Base-by-base conservation (phyloP, 2,888 invertebrate genomes). In the Rhingia rostrata region DNA sequence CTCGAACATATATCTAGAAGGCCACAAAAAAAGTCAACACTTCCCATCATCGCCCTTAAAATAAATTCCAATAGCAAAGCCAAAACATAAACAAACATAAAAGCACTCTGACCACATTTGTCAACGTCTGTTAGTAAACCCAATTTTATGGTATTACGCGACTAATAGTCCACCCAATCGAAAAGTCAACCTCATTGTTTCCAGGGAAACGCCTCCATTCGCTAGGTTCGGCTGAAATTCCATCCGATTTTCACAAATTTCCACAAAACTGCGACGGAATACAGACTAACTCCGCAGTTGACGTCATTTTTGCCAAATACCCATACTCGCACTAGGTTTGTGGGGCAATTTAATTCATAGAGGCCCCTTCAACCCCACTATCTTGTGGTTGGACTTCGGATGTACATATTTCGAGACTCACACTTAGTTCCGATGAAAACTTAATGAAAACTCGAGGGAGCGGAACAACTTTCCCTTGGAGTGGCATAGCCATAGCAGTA, bases 391-490 rank as follows among this genome's bases (percentile, higher is more conserved):
- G 30, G 33, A 56, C 54, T 77, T 63, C 56, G 63, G 33, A 54
- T 30, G 53, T 72, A 22, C 22, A 22, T 22, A 35, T 45, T 66
- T 47, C 51, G 30, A 61, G 47, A 77, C 54, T 60, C 61, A 69
- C 39, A 49, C 12, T 41, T 41, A 30, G 12, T 78, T 78, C 77
- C 35, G 69, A 3, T 30, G 70, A 63, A 70, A 69, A 39, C 12
- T 35, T 47, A 56, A 66, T 51, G 43, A 43, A 72, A 70, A 51
- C 14, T 33, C 32, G 37, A 43, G 30, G 51, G 77, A 49, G 9
- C 6, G 7, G 10, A 63, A 63, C 45, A 39, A 69, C 69, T 70
- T 78, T 75, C 75, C 58, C 75, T 75, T 39, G 63, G 56, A 73
- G 37, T 53, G 41, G 35, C 9, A 22, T 2, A 22, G 22, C 51